Conservation (phyloP, 2,113 vertebrate genomes). For the Tachysurus fulvidraco region DNA sequence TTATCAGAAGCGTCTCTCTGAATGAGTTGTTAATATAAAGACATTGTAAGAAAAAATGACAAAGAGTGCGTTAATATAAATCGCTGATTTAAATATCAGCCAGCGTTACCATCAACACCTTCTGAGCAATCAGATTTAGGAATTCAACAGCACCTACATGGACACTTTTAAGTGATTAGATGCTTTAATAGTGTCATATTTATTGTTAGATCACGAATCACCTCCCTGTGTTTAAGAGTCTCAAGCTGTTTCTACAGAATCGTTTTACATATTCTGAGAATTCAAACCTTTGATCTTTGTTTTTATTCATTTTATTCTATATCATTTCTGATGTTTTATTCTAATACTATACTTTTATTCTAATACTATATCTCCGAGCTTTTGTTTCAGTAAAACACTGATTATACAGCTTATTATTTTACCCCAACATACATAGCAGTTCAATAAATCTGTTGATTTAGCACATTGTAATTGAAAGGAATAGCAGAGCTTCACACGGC, state of each 20-base stretch:
- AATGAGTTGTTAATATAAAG: background rate
- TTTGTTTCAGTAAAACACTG: background rate
- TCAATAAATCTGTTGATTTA: constrained; percentile 21
- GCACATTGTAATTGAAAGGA: background rate
- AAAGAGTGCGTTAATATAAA: background rate
- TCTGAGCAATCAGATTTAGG: background rate
- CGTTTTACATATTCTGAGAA: background rate
- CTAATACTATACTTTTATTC: background rate
- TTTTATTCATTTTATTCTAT: background rate
- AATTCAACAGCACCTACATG: background rate
- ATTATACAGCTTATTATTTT: background rate
- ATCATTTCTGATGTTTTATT: background rate
- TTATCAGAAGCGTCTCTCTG: background rate
- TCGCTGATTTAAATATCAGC: background rate
- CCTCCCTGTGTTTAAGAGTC: background rate
- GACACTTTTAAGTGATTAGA: constrained; percentile 5
- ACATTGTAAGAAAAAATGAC: background rate
- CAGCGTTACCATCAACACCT: background rate
- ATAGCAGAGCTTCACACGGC: background rate
- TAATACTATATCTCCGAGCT: background rate
- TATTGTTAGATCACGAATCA: background rate
- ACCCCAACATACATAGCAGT: constrained; percentile 2
- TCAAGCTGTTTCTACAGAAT: background rate
- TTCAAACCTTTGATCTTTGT: background rate
- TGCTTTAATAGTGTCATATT: background rate